Percentiles rank a stretch among this genome's conserved stretches.
phyloP scores from a whole-genome alignment of 2,113 vertebrate species.

The Aptenodytes patagonicus region DNA sequence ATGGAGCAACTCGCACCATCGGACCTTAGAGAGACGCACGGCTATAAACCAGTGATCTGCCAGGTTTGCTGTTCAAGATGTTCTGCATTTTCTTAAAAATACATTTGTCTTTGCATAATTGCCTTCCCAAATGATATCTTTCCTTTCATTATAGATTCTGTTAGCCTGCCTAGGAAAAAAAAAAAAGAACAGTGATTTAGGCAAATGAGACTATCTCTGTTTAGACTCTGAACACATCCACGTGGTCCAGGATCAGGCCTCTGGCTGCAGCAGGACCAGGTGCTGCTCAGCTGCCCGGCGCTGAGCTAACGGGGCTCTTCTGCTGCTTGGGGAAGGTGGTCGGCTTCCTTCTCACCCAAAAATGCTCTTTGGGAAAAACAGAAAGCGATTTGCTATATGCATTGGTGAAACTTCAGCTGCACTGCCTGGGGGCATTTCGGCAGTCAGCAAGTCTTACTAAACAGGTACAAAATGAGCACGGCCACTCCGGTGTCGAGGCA shows the following conservation, averaged over 20 bases:
- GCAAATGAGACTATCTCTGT: background rate
- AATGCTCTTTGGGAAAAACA: accelerated
- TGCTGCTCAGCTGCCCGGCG: accelerated
- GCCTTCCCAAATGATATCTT: background rate
- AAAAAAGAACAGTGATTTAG: background rate
- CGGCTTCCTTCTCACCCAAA: background rate
- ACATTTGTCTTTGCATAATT: background rate
- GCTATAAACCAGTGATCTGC: background rate
- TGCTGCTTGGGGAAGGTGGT: background rate
- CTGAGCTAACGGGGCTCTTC: background rate
- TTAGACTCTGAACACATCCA: background rate
- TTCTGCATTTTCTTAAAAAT: background rate
- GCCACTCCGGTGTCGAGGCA: background rate
- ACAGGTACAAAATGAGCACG: background rate
- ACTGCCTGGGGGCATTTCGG: background rate
- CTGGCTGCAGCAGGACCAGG: background rate
- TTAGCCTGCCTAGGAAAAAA: background rate
- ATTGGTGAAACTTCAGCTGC: background rate
- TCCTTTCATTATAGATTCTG: background rate
- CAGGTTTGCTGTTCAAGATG: background rate
- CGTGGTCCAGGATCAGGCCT: background rate
- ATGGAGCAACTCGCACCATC: accelerated
- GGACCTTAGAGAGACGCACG: accelerated
- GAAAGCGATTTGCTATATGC: accelerated
- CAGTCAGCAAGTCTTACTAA: background rate